Evolutionary conservation across 2,888 invertebrate species (phyloP), one percentile per base, ranked within the genome.

Genomic region (Itoplectis maculator): DNA sequence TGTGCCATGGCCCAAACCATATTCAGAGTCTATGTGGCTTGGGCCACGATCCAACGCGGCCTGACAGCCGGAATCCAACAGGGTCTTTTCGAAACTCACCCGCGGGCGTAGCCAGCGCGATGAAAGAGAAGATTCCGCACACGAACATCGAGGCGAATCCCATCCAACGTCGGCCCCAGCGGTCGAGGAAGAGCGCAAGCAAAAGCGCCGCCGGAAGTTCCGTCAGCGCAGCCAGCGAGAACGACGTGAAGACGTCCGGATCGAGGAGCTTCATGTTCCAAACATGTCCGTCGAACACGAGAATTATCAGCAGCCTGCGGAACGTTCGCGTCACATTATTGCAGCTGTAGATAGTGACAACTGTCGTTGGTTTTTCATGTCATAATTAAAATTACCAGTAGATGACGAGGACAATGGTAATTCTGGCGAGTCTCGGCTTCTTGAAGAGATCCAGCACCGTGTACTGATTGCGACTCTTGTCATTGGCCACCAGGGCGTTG

Each of bases 281-380:
- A 8, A 97, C 97, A 90, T 98, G 98, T 0, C 97, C 97, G 89
- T 98, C 97, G 91, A 97, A 97, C 0, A 97, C 97, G 88, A 97
- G 91, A 0, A 97, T 96, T 74, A 97, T 97, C n/a, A 96, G 95
- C 95, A 97, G 96, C 94, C 94, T 94, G 85, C 37, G 80, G 76
- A n/a, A 81, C 66, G 59, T 40, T n/a, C n/a, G n/a, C n/a, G 15
- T 0, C 23, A 69, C 9, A 56, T 54, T 42, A 15, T 20, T 65
- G 9, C 40, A 9, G 9, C 18, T n/a, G n/a, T n/a, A n/a, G n/a
- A n/a, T n/a, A n/a, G 5, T 20, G 20, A 23, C 7, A 11, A 8
- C n/a, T n/a, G n/a, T n/a, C n/a, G n/a, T n/a, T n/a, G n/a, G n/a
- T n/a, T n/a, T n/a, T n/a, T n/a, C n/a, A n/a, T n/a, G n/a, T n/a